Evolutionary conservation across 2,113 vertebrate genomes (phyloP).

Genomic region (Strix uralensis): DNA sequence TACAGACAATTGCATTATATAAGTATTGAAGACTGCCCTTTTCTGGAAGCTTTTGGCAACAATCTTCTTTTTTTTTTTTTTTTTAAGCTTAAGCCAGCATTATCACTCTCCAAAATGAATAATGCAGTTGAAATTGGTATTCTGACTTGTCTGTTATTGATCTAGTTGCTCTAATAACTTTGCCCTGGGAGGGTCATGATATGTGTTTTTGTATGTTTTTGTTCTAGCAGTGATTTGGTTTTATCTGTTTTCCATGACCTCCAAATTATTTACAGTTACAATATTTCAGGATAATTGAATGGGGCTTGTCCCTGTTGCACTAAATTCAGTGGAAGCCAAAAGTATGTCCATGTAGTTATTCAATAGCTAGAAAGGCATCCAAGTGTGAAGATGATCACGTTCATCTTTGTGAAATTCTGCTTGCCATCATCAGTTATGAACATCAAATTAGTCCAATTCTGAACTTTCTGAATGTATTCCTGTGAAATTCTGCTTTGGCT

Average conservation of each 20-base stretch:
- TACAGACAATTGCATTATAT: background rate
- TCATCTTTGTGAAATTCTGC: background rate
- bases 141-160: background rate
- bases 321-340: background rate
- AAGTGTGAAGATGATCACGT: fast-evolving
- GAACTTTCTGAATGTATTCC: background rate
- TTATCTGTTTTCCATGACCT: background rate
- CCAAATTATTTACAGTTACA: background rate
- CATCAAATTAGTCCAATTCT: background rate
- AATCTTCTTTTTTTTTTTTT: background rate
- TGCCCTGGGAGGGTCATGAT: background rate
- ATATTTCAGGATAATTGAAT: background rate
- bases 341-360: background rate
- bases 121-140: background rate
- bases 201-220: background rate
- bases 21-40: background rate
- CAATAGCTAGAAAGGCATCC: background rate
- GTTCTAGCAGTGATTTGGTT: background rate
- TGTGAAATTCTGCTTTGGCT: background rate
- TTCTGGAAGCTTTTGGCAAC: background rate
- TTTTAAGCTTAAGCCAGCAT: background rate
- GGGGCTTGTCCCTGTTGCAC: background rate
- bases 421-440: background rate
- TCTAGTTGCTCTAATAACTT: background rate
- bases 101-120: background rate